These are phyloP conservation scores for Biston stratarius DNA, from an alignment of 2,888 invertebrate genomes.

Conservation along the genomic window DNA sequence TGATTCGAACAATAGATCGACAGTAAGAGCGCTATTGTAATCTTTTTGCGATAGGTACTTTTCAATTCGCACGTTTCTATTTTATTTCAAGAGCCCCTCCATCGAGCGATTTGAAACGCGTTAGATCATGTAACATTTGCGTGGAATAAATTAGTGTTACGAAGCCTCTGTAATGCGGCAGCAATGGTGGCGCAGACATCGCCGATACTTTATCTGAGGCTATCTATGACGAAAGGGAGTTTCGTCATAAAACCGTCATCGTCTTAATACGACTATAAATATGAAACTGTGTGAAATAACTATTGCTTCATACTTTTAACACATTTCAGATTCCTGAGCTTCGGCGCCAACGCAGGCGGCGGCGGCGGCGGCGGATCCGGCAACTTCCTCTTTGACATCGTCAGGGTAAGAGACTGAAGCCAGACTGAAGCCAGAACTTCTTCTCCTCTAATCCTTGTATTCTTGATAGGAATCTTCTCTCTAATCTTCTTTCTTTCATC, in stretches of 20 bases:
- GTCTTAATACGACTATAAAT: slow-evolving; percentile 22
- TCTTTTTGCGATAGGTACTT: slow-evolving; percentile 65
- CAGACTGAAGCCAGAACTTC: neutral
- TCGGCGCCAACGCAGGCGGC: slow-evolving; percentile 81
- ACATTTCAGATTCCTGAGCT: slow-evolving; percentile 87
- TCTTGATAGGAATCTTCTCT: neutral
- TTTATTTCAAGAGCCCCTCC: slow-evolving; percentile 50
- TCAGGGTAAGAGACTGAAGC: slow-evolving; percentile 90
- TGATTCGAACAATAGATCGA: slow-evolving; percentile 50
- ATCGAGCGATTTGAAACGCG: slow-evolving; percentile 38
- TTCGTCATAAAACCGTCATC: slow-evolving; percentile 22
- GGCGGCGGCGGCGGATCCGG: slow-evolving; percentile 91
- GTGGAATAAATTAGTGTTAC: slow-evolving; percentile 52
- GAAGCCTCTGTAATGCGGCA: slow-evolving; percentile 41
- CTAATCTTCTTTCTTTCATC: slow-evolving; percentile 4
- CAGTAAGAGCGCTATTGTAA: slow-evolving; percentile 49
- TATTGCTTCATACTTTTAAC: slow-evolving; percentile 13
- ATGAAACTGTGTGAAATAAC: slow-evolving; percentile 9
- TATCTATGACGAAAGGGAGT: slow-evolving; percentile 19
- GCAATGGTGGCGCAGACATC: slow-evolving; percentile 25
- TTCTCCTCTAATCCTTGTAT: neutral
- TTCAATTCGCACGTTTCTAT: slow-evolving; percentile 73
- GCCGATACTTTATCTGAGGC: slow-evolving; percentile 18
- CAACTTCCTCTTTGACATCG: slow-evolving; percentile 95
- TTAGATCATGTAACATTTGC: slow-evolving; percentile 56